A percentile compares a stretch with the other conserved stretches of the same genome.
Evolutionary conservation across 2,113 vertebrate genomes (phyloP).

Genomic region (Mystacornis crossleyi): DNA sequence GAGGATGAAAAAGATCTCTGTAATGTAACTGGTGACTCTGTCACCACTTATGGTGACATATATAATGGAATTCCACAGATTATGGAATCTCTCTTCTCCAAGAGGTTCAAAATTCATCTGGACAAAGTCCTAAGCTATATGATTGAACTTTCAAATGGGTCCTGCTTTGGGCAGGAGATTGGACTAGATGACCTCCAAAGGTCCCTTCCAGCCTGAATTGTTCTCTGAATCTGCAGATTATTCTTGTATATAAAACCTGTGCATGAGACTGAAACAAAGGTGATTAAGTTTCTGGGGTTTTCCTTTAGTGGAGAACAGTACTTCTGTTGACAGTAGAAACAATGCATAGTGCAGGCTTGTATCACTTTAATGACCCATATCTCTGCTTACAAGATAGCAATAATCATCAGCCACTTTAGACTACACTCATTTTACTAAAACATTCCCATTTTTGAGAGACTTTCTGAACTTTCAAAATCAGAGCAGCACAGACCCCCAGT

Average conservation of each 20-base stretch:
- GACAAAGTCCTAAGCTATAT: neutral
- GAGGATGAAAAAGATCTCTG: neutral
- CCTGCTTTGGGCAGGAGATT: neutral
- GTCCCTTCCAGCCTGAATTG: neutral
- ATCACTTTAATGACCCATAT: neutral
- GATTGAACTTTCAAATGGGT: neutral
- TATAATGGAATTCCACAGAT: neutral
- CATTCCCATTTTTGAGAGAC: neutral
- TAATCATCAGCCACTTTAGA: neutral
- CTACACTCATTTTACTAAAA: neutral
- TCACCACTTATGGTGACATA: no score
- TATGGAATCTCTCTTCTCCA: neutral
- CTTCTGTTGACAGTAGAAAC: neutral
- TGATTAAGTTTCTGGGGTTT: neutral
- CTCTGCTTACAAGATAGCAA: neutral
- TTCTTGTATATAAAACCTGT: neutral
- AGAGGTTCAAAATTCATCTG: neutral
- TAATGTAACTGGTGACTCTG: neutral
- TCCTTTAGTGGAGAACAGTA: neutral
- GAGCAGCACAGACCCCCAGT: neutral
- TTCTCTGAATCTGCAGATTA: neutral
- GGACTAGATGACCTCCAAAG: neutral
- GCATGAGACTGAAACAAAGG: neutral
- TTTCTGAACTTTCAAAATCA: neutral
- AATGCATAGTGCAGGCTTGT: neutral